Evolutionary conservation across 2,888 invertebrate species (phyloP), one percentile per base, ranked within the genome.

Genomic region (Scaptomyza flava): DNA sequence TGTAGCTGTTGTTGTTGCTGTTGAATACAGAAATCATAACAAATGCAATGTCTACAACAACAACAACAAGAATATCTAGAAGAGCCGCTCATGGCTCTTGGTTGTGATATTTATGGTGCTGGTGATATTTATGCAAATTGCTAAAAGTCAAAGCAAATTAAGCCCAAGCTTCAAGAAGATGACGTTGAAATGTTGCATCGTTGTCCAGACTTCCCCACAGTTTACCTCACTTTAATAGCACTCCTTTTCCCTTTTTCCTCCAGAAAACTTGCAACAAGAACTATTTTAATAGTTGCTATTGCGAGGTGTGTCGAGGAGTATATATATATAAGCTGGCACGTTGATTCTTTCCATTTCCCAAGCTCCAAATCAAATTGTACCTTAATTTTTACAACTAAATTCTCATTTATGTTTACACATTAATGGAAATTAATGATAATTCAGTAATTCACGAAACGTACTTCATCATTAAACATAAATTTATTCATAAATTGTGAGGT

Each of bases 121-220:
- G 52, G 57, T 72, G 76, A 85, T 87, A 87, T 87, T 89, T 89
- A 89, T 87, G 87, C 79, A 87, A 85, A 89, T 89, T 89, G 79
- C 81, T 72, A 81, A 83, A 79, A 87, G 89, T 89, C 89, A 89
- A 87, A 79, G 79, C 81, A 89, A 89, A 89, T 87, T 82, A 87
- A 89, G 89, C 81, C 78, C 73, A 77, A 74, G 77, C 77, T 74
- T 81, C 86, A 74, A 68, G 70, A 69, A 85, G 82, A 87, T 79
- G 87, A 83, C 76, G 81, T 72, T 72, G 81, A 77, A 69, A 75
- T 81, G 72, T 61, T 69, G 82, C 67, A 58, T 47, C 41, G 54
- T 46, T 46, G 58, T 57, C 46, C 66, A 52, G 30, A 47, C 46
- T 36, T 54, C 46, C 51, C 62, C 59, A 43, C 54, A 69, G 48